Base-by-base conservation (phyloP, 2,113 vertebrate genomes). In the Misgurnus anguillicaudatus region DNA sequence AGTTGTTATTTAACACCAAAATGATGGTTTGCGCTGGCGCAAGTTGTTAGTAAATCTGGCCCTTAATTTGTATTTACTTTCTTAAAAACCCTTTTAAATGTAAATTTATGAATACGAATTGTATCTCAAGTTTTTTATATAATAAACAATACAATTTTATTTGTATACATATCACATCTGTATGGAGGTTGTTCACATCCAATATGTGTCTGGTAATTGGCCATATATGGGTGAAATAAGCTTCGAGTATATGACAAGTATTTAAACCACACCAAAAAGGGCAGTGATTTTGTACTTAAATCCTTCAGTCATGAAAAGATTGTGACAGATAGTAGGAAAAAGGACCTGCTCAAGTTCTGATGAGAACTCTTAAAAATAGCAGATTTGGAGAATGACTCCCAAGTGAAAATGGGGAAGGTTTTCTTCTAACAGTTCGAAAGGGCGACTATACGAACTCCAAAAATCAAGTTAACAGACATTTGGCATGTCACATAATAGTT, bases 401-500 rank as follows among this genome's bases (percentile, higher is more conserved):
- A 65, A 69, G 82, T 84, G 82, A 87, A 88, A 79, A 69, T 71
- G 19, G 42, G 73, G 80, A 57, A n/a, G 38, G 16, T 55, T 65
- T 77, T 74, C 77, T 84, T 80, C 48, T 77, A 75, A 69, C 2
- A 14, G 75, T 85, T 87, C 84, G 85, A 84, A 87, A 63, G 53
- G 66, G 62, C 36, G 38, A 83, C 79, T 87, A 83, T 90, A 88
- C 89, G 75, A 87, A 39, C 80, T 85, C 78, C 5, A 7, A 2
- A 0, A 77, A 85, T 83, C 48, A 82, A 79, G 86, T 82, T 74
- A 19, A 70, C 73, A 87, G 85, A 89, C 83, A 53, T 86, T 85
- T 77, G 82, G 63, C 67, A 63, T 9, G 75, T 70, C 75, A 77
- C 74, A 91, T 87, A 91, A 90, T 87, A 60, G 84, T 80, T 89